A percentile compares a stretch with the other conserved stretches of the same genome.
phyloP scores from a whole-genome alignment of 2,113 vertebrate genomes.

The Oryzias curvinotus region DNA sequence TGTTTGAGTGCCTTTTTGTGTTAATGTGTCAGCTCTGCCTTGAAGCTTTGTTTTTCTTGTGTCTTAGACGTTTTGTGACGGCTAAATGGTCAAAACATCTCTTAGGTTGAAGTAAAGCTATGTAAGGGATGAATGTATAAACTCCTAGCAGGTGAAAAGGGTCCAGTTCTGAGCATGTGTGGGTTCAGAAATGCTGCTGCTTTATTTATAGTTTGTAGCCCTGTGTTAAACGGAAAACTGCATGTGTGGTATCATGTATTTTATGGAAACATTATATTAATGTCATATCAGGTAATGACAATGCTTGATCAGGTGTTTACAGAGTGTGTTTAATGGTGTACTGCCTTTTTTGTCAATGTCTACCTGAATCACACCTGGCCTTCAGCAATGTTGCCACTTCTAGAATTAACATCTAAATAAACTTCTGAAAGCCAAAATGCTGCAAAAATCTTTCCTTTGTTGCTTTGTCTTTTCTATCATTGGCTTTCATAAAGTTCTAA shows the following conservation, averaged over 20 bases:
- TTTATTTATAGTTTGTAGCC: constrained; percentile 37
- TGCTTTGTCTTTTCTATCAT: constrained; percentile 6
- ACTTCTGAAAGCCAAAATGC: constrained; percentile 19
- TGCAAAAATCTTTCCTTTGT: constrained; percentile 16
- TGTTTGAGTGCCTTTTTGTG: constrained; percentile 1
- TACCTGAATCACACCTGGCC: constrained; percentile 50
- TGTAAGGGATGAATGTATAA: constrained; percentile 12
- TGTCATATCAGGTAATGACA: constrained; percentile 31
- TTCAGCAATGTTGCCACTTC: constrained; percentile 41
- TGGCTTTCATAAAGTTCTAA: neutral
- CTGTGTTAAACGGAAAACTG: constrained; percentile 26
- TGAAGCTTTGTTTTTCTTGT: constrained; percentile 1
- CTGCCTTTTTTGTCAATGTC: constrained; percentile 28
- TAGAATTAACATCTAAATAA: constrained; percentile 46
- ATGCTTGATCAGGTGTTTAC: constrained; percentile 60
- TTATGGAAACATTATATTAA: constrained; percentile 28
- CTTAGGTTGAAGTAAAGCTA: constrained; percentile 23
- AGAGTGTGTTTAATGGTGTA: constrained; percentile 24
- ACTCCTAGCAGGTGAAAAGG: constrained; percentile 35
- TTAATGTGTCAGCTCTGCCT: constrained; percentile 13
- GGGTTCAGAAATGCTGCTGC: constrained; percentile 52
- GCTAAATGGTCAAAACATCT: constrained; percentile 24
- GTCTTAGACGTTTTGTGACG: constrained; percentile 8
- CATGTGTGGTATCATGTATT: constrained; percentile 30
- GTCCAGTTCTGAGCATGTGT: constrained; percentile 25